Base-by-base conservation (phyloP, 1,140 invertebrate species). In the Cydia strobilella region DNA sequence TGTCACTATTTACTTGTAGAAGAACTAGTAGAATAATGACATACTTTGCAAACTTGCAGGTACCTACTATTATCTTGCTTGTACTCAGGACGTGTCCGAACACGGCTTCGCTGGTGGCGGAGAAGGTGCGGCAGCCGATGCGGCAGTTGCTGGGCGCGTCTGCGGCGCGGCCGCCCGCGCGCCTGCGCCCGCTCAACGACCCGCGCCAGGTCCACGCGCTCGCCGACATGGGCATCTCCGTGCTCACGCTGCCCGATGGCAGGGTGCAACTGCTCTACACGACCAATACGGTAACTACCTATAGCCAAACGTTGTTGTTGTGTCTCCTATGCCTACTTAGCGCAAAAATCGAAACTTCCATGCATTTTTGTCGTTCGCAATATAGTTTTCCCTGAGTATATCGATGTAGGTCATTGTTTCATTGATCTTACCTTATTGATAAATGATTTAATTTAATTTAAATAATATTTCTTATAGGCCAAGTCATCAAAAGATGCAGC, bases 141-240 rank as follows among this genome's bases (percentile, higher is more conserved):
- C 95, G 96, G 78, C 97, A 98, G 89, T 95, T 98, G 94, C 96
- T 98, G 12, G 96, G 97, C 83, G 96, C 96, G 75, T 94, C 96
- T 63, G 97, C 97, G 59, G 82, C 95, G 79, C 94, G 95, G 76
- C 94, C 97, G 45, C 94, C 94, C 15, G 96, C 97, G n/a, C 88
- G 94, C 25, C 95, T 97, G 76, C 97, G 97, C 86, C 95, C 96
- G 77, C 95, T 97, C 71, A 96, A 95, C 79, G 99, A 99, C 93
- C 94, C 96, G n/a, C 96, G 98, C 63, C 98, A 99, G 93, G 92
- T 99, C 78, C 95, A 95, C 87, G 94, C 97, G 73, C 94, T 99
- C 71, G 95, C 96, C 78, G 95, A 98, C 88, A 99, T 99, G 98
- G 99, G 99, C 66, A 99, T 99, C 81, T 96, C 96, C 69, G 96